phyloP scores from a whole-genome alignment of 1,140 invertebrate genomes.

The Ostrea denselamellosa region DNA sequence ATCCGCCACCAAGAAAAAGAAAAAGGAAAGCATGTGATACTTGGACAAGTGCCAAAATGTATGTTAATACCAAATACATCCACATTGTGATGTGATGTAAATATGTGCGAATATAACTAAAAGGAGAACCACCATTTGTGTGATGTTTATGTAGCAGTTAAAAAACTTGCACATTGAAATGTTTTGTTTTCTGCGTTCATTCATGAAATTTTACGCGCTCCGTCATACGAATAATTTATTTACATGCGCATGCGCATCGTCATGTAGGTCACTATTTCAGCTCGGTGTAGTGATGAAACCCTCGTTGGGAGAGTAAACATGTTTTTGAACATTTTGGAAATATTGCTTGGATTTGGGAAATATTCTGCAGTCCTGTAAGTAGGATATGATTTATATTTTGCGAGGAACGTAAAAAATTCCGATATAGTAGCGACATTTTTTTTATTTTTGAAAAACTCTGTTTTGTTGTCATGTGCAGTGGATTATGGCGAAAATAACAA shows the following conservation, averaged over 20 bases:
- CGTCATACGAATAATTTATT: conserved; percentile 26
- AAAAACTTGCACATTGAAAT: background rate
- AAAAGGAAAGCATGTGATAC: conserved; percentile 11
- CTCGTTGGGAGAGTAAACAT: conserved; percentile 8
- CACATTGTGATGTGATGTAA: background rate
- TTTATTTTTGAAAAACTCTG: conserved; percentile 2
- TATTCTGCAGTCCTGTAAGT: background rate
- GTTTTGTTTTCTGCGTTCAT: conserved; percentile 22
- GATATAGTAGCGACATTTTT: background rate
- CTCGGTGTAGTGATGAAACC: conserved; percentile 19
- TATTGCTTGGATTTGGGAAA: background rate
- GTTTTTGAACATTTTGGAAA: conserved; percentile 17
- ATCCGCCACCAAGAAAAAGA: conserved; percentile 14
- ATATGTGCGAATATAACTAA: too few relatives aligned
- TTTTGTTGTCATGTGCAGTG: conserved; percentile 19
- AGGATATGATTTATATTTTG: background rate
- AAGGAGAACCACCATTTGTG: too few relatives aligned
- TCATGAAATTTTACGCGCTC: conserved; percentile 35
- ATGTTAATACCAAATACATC: background rate
- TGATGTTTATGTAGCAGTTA: too few relatives aligned
- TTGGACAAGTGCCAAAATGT: conserved; percentile 17
- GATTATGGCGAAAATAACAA: conserved; percentile 21
- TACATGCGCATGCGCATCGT: conserved; percentile 9
- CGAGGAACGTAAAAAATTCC: background rate
- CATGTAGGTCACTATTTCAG: conserved; percentile 32